These are phyloP conservation scores for Apis dorsata DNA, from an alignment of 1,140 invertebrate species.

Conservation along the genomic window DNA sequence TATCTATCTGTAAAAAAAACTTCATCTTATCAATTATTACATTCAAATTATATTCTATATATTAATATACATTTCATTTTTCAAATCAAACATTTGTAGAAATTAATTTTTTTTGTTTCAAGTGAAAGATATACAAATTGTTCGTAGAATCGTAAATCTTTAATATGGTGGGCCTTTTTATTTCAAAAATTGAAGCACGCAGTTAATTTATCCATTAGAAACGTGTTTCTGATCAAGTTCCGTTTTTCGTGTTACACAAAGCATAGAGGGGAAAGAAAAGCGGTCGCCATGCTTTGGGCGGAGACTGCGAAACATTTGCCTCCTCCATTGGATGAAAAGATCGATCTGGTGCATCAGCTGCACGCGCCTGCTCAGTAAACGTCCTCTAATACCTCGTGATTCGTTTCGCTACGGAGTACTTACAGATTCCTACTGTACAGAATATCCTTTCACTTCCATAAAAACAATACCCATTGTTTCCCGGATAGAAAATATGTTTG, in stretches of 20 bases:
- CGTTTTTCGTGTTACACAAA: neutral
- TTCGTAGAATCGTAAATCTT: neutral
- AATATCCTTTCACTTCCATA: neutral
- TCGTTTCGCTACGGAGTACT: neutral
- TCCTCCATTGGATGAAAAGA: constrained; percentile 59
- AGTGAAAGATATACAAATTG: neutral
- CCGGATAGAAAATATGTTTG: neutral
- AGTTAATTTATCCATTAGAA: constrained; percentile 11
- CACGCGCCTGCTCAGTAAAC: constrained; percentile 53
- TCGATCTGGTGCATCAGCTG: constrained; percentile 48
- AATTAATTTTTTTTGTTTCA: neutral
- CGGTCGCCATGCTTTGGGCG: constrained; percentile 72
- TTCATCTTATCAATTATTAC: neutral
- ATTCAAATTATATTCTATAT: neutral
- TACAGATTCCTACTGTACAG: neutral
- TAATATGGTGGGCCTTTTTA: neutral
- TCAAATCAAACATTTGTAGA: neutral
- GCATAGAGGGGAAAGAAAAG: constrained; percentile 54
- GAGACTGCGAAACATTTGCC: constrained; percentile 45
- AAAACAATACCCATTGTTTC: constrained; percentile 7
- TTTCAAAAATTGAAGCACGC: neutral
- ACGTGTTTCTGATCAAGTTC: neutral
- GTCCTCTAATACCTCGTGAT: constrained; percentile 46
- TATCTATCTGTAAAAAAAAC: neutral
- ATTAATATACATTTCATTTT: too few species aligned